Conservation (phyloP, 2,888 invertebrate species). For the Calameuta pallipes region DNA sequence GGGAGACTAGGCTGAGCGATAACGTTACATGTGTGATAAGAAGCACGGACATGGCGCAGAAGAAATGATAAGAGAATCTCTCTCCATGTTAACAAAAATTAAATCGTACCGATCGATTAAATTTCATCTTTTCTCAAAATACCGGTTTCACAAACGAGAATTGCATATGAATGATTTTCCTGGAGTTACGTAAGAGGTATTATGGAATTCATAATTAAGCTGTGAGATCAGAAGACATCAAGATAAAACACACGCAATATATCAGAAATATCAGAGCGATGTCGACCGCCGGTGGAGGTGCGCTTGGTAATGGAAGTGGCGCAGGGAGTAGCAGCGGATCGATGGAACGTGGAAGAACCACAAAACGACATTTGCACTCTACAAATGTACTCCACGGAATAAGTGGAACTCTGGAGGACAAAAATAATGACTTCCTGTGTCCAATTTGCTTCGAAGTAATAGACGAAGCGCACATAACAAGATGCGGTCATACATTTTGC, state of each 20-base stretch:
- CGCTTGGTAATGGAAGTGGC: constrained; percentile 35
- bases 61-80: constrained; percentile 28
- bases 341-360: constrained; percentile 58
- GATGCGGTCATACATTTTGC: constrained; percentile 94
- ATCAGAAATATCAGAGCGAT: constrained; percentile 25
- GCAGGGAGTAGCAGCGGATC: constrained; percentile 40
- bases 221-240: neutral
- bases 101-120: neutral
- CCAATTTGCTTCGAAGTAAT: constrained; percentile 91
- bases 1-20: constrained; percentile 64
- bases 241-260: neutral
- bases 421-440: constrained; percentile 76
- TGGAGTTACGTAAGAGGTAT: neutral
- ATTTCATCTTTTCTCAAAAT: neutral
- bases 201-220: neutral
- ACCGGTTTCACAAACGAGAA: constrained; percentile 7
- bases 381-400: constrained; percentile 72
- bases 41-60: constrained; percentile 34
- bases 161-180: constrained; percentile 15
- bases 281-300: constrained; percentile 43
- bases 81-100: neutral
- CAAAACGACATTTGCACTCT: constrained; percentile 65
- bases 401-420: constrained; percentile 75
- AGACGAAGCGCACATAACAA: constrained; percentile 89
- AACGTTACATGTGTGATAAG: constrained; percentile 32